Conservation (phyloP, 2,113 vertebrate genomes). For the Prinia subflava region DNA sequence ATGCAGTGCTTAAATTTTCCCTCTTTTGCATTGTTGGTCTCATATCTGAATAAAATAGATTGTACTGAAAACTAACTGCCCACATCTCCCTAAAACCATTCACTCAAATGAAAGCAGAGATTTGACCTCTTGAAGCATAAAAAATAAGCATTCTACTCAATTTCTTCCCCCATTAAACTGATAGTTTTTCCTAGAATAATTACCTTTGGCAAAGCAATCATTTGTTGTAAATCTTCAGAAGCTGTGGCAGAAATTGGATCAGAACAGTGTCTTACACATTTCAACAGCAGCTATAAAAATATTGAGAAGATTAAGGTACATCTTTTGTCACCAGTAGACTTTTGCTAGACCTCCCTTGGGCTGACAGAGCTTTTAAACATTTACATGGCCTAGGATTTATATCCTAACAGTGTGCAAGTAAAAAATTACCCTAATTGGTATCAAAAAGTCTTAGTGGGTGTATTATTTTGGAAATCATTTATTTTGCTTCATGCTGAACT, state of each 20-base stretch:
- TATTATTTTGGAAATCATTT: constrained; percentile 33
- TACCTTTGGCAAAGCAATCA: background rate
- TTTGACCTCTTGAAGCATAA: background rate
- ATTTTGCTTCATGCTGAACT: constrained; percentile 21
- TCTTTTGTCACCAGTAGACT: background rate
- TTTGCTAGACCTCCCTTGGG: background rate
- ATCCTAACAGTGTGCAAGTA: background rate
- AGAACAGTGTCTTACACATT: background rate
- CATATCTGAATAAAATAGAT: background rate
- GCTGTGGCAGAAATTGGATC: background rate
- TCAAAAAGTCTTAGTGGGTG: background rate
- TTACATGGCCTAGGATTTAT: background rate
- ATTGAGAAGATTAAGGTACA: constrained; percentile 20
- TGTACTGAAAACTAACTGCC: background rate
- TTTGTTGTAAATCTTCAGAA: background rate
- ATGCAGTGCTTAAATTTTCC: background rate
- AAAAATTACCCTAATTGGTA: constrained; percentile 27
- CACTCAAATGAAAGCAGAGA: background rate
- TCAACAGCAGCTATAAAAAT: constrained; percentile 22
- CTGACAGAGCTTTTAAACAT: constrained; percentile 32
- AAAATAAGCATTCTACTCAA: background rate
- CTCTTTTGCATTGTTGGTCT: background rate
- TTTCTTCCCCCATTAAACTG: background rate
- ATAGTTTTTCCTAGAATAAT: background rate
- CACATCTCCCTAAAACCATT: background rate